A percentile compares a stretch with the other conserved stretches of the same genome.
phyloP scores from a whole-genome alignment of 2,113 vertebrate genomes.

The Gavia stellata region DNA sequence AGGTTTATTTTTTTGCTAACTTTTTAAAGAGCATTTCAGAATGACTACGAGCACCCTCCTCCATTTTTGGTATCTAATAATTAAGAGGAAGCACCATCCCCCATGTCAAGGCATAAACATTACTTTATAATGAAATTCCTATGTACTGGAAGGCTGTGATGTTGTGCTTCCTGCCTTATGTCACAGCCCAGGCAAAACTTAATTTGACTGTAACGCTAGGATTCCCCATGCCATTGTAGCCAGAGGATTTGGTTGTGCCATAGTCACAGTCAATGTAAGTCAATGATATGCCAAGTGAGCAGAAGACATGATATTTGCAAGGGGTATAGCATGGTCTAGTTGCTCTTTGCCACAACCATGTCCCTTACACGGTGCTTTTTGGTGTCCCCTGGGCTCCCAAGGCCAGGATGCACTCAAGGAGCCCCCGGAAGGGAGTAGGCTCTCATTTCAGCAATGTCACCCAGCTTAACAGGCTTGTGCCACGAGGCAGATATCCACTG shows the following conservation, averaged over 20 bases:
- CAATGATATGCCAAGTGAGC: accelerated
- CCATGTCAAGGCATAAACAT: background rate
- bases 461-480: background rate
- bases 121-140: background rate
- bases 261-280: background rate
- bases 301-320: background rate
- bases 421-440: background rate
- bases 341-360: background rate
- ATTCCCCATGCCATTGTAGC: background rate
- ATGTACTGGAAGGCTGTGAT: background rate
- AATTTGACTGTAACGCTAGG: background rate
- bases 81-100: background rate
- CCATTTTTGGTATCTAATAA: background rate
- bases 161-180: background rate
- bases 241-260: background rate
- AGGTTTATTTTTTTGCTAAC: constrained; percentile 30
- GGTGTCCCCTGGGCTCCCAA: background rate
- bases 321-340: background rate
- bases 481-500: background rate
- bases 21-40: background rate
- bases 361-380: background rate
- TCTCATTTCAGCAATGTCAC: background rate
- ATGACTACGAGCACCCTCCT: background rate
- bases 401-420: background rate
- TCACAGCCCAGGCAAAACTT: background rate